Evolutionary conservation across 2,888 invertebrate genomes (phyloP), one percentile per base, ranked within the genome.

Genomic region (Cactoblastis cactorum): DNA sequence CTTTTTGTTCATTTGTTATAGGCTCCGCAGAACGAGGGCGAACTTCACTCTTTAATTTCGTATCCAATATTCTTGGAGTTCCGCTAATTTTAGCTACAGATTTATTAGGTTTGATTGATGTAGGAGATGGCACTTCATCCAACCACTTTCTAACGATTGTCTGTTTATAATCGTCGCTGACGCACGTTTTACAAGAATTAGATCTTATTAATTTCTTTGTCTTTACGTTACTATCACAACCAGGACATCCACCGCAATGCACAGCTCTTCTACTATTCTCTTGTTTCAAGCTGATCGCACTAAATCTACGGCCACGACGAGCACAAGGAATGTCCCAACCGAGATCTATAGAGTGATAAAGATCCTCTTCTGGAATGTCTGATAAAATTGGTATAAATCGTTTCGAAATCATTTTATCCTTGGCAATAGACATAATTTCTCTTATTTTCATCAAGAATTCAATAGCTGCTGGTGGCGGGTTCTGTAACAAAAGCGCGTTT

Each of bases 361-460:
- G 76, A 52, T 93, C 93, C 80, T 96, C 97, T 84, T 97, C 97
- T 0, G 94, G 94, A 63, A 97, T 97, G 61, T 94, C 93, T 3
- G 93, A 90, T 9, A 97, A 83, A 50, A 93, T 94, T 0, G 97
- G 97, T 49, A 93, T 90, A 71, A 95, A 97, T 55, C 94, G 91
- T 76, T 96, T 96, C 0, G 93, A 90, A 5, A 93, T 91, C 94
- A 97, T 96, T 82, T 96, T 96, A 62, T 95, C 95, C 74, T 96
- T 96, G 4, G 97, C 97, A 43, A 97, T 93, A 12, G 94, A 91
- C 76, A 97, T 97, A 15, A 97, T 96, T 89, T 97, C 96, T 18
- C 97, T 92, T 58, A 97, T 95, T 90, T 96, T 96, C 2, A 92
- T 91, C 43, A 97, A 90, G 78, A 97, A 97, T 71, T 97, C 97